These are phyloP conservation scores for Carapus acus DNA, from an alignment of 2,797 vertebrate genomes.

Conservation along the genomic window DNA sequence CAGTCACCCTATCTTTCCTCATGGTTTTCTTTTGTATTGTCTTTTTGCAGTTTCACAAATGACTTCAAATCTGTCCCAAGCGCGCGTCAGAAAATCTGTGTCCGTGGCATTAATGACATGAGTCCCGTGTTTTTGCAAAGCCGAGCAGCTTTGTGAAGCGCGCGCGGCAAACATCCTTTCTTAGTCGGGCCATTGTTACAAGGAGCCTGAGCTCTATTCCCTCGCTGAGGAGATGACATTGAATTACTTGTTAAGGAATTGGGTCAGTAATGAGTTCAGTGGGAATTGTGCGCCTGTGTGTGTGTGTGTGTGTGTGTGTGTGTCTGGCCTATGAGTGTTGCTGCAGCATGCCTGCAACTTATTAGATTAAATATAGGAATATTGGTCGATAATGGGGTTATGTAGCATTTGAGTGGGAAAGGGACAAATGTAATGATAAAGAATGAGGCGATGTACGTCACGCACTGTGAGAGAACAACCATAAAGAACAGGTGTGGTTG, in stretches of 20 bases:
- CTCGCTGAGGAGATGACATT: slow-evolving; percentile 61
- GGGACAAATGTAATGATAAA: too few relatives aligned
- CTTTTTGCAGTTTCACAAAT: too few relatives aligned
- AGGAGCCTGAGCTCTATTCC: slow-evolving; percentile 60
- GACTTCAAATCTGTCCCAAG: too few relatives aligned
- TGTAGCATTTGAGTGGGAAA: slow-evolving; percentile 50
- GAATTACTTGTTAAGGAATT: slow-evolving; percentile 63
- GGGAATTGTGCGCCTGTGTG: slow-evolving; percentile 18
- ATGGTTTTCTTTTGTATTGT: too few relatives aligned
- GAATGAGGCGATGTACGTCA: too few relatives aligned
- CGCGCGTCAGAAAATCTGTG: too few relatives aligned
- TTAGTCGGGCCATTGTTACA: slow-evolving; percentile 60
- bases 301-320: slow-evolving; percentile 13
- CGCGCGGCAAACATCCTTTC: slow-evolving; percentile 56
- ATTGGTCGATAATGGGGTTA: slow-evolving; percentile 24
- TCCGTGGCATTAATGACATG: slow-evolving; percentile 36
- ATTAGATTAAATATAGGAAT: too few relatives aligned
- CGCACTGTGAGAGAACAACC: too few relatives aligned
- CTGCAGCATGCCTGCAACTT: not conserved
- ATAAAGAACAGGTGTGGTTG: slow-evolving; percentile 34
- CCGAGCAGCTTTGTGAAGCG: slow-evolving; percentile 57
- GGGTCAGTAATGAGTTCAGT: slow-evolving; percentile 56
- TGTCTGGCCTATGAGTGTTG: slow-evolving; percentile 9
- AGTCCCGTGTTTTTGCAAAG: slow-evolving; percentile 45
- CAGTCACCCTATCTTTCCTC: too few relatives aligned